A percentile compares a stretch with the other conserved stretches of the same genome.
These are phyloP conservation scores for Copidosoma aretas DNA, from an alignment of 2,888 invertebrate genomes.

Conservation along the genomic window DNA sequence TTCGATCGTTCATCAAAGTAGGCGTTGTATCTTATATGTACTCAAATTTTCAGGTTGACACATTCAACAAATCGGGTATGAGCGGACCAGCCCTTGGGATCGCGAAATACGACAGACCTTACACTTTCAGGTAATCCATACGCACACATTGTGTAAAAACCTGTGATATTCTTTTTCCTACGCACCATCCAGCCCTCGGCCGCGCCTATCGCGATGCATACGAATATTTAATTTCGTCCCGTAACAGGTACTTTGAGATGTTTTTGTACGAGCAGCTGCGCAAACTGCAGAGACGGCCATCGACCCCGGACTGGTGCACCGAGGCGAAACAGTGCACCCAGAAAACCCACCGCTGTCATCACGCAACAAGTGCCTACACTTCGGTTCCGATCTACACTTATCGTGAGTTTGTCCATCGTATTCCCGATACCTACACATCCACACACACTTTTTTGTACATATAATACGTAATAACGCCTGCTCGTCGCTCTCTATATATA, in stretches of 20 bases:
- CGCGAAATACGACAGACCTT: constrained; percentile 57
- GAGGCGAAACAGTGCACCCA: constrained; percentile 85
- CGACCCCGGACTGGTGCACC: constrained; percentile 65
- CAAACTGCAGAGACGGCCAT: constrained; percentile 74
- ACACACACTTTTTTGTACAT: too few relatives aligned
- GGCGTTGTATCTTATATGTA: too few relatives aligned
- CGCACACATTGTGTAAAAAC: too few relatives aligned
- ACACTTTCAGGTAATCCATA: constrained; percentile 55
- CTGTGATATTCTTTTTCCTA: too few relatives aligned
- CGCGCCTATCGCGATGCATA: too few relatives aligned
- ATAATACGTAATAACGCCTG: too few relatives aligned
- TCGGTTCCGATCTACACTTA: constrained; percentile 72
- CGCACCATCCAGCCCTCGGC: too few relatives aligned
- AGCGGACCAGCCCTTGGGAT: constrained; percentile 58
- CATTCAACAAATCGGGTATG: constrained; percentile 59
- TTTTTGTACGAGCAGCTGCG: constrained; percentile 87
- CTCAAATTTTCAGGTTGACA: constrained; percentile 52
- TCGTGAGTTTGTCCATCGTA: constrained; percentile 53
- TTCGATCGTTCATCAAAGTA: too few relatives aligned
- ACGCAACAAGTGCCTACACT: constrained; percentile 90
- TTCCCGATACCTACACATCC: too few relatives aligned
- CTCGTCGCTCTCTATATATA: too few relatives aligned
- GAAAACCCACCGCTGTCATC: constrained; percentile 87
- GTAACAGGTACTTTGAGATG: constrained; percentile 73
- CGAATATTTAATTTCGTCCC: too few relatives aligned